Base-by-base conservation (phyloP, 2,113 vertebrate species). In the Scomber japonicus region DNA sequence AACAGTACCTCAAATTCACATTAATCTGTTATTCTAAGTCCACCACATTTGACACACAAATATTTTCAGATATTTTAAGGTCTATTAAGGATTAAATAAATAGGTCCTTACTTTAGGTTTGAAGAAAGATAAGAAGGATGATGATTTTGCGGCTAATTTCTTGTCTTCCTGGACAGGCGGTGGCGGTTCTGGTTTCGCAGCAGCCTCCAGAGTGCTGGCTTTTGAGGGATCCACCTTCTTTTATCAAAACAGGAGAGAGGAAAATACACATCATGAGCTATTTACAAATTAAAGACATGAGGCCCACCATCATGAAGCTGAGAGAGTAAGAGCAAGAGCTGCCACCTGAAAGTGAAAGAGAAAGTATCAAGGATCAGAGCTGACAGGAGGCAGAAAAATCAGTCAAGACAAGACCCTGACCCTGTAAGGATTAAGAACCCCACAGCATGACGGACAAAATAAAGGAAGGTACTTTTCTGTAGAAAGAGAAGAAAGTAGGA, bases 171-270 rank as follows among this genome's bases (percentile, higher is more conserved):
- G 80, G 57, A 80, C 89, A 15, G 89, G 84, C 8, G 91, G 91
- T 6, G 93, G 86, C 0, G 80, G 88, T 64, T 94, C 92, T 1
- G 88, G 90, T 71, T 95, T 95, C 1, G 91, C 90, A 11, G 91
- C 67, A 0, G 94, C 94, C 80, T 95, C 94, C 61, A 94, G 87
- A 17, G 94, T 95, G 64, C 84, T 72, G 14, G 89, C 49, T 87
- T 95, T 95, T 24, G 94, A 95, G 51, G 91, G 83, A 74, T 95
- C 94, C 62, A 85, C 93, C 91, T 94, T 93, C 88, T 93, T 59
- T 84, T 60, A 53, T 68, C 14, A 78, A 88, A 81, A 67, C 40
- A 56, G 51, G 50, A 80, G 30, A 89, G 46, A 53, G 63, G 15
- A 71, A 81, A 75, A 82, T 5, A 61, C 46, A 75, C 0, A 53